Evolutionary conservation across 2,113 vertebrate species (phyloP), one percentile per base, ranked within the genome.

Genomic region (Aspidoscelis tigris): DNA sequence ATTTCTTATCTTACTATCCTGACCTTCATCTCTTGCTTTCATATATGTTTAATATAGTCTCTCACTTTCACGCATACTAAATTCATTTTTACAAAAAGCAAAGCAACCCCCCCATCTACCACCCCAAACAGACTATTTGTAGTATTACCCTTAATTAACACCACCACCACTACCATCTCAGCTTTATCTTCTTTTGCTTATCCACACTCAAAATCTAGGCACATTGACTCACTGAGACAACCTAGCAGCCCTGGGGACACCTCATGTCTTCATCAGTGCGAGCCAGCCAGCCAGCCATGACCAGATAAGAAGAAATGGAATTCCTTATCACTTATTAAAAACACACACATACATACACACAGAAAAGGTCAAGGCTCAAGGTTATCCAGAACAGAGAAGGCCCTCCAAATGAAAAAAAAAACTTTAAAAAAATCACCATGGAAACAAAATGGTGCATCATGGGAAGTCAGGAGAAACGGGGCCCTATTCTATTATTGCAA

Each of bases 281-380:
- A 89, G 88, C 88, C 90, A 93, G 83, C 84, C 91, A 94, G 58
- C 78, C 90, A 95, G 88, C 92, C 94, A 86, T 91, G 92, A 94
- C 94, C 91, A 95, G 96, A 96, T 96, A 96, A 96, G 93, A 89
- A 94, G 89, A 96, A 96, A 96, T 96, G 94, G 95, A 91, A 96
- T 96, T 95, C 94, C 95, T 96, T 96, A 95, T 96, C 95, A 94
- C 85, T 86, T 68, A 78, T 50, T 81, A 86, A 86, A 92, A 70
- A 78, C 78, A 72, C 70, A 83, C 76, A 75, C 80, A 68, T 74
- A 86, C 83, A 87, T 89, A 80, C 2, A 39, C 41, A 72, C 33
- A 92, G 89, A 94, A 95, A 96, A 96, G 96, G 96, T 96, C 96
- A 96, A 96, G 96, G 96, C 96, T 96, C 96, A 96, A 96, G 96